Evolutionary conservation across 2,113 vertebrate genomes (phyloP).

Genomic region (Sylvietta virens): DNA sequence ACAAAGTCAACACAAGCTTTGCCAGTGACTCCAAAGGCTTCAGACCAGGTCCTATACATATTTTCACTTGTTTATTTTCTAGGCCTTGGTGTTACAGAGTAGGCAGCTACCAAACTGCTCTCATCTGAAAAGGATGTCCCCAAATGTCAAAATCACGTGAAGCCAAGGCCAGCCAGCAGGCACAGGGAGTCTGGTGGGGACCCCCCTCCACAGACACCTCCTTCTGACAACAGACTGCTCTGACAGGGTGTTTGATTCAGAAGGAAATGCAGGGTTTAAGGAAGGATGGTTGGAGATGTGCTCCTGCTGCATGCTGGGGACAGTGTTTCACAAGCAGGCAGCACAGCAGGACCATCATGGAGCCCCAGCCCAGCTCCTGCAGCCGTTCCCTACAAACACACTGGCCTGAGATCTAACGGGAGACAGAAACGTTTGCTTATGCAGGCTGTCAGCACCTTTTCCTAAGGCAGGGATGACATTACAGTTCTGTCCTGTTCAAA

Average conservation of each 20-base stretch:
- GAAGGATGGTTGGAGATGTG: neutral
- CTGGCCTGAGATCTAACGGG: constrained; percentile 2
- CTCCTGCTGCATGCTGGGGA: neutral
- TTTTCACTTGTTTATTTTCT: neutral
- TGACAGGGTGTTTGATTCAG: neutral
- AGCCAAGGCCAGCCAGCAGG: neutral
- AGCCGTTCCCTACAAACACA: neutral
- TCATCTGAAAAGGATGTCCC: neutral
- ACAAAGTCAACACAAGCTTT: neutral
- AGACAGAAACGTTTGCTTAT: neutral
- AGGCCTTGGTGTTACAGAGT: neutral
- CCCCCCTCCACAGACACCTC: neutral
- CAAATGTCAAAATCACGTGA: neutral
- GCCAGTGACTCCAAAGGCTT: neutral
- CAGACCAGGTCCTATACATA: neutral
- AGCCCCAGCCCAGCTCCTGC: neutral
- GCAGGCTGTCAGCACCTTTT: constrained; percentile 46
- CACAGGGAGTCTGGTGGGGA: neutral
- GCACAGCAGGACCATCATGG: neutral
- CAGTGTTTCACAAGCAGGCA: neutral
- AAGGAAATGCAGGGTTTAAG: neutral
- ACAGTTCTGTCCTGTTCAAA: constrained; percentile 2
- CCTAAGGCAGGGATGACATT: neutral
- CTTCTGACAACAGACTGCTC: neutral
- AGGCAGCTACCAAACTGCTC: neutral